phyloP scores from a whole-genome alignment of 2,797 vertebrate species.

The Eulemur coronatus region DNA sequence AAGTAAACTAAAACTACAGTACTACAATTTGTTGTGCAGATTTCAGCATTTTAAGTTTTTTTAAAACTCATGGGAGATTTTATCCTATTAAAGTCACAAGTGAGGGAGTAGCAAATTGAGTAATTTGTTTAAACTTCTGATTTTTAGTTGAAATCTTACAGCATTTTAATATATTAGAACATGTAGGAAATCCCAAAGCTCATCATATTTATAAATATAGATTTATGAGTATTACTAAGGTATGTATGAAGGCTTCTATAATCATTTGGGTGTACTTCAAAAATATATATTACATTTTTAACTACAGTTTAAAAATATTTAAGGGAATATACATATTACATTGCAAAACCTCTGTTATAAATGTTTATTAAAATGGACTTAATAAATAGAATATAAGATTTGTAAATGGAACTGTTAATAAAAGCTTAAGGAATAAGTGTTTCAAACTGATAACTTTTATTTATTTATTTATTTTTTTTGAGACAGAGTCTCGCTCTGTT shows the following conservation, averaged over 20 bases:
- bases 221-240: background rate
- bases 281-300: background rate
- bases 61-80: background rate
- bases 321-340: background rate
- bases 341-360: background rate
- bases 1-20: background rate
- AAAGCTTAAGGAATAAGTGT: background rate
- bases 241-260: background rate
- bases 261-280: background rate
- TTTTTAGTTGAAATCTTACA: background rate
- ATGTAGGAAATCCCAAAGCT: background rate
- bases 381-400: background rate
- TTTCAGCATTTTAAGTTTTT: background rate
- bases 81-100: background rate
- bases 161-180: background rate
- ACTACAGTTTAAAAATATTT: slow-evolving; percentile 9
- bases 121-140: background rate
- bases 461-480: too few relatives aligned
- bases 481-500: too few relatives aligned
- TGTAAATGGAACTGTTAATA: background rate
- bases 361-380: background rate
- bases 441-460: background rate
- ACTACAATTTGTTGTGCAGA: background rate
- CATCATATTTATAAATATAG: background rate
- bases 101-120: background rate